Conservation (phyloP, 2,797 vertebrate genomes). For the Pampus argenteus region DNA sequence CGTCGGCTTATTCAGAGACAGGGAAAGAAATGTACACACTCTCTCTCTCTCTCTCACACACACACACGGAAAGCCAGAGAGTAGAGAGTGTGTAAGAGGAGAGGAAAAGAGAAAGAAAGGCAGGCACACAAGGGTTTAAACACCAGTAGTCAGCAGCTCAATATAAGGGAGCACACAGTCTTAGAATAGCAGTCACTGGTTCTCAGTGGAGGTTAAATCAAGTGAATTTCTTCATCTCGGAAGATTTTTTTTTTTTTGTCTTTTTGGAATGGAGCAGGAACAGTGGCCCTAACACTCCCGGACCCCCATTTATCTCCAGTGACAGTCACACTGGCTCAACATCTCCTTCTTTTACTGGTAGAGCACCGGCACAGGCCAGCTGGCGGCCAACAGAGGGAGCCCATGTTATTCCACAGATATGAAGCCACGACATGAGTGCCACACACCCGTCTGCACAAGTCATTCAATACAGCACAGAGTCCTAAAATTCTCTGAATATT, state of each 20-base stretch:
- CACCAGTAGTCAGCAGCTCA: slow-evolving; percentile 52
- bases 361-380: neutral
- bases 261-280: slow-evolving; percentile 24
- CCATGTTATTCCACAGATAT: slow-evolving; percentile 72
- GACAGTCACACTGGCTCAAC: slow-evolving; percentile 50
- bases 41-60: slow-evolving; percentile 24
- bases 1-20: slow-evolving; percentile 60
- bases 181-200: slow-evolving; percentile 51
- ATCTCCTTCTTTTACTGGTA: neutral
- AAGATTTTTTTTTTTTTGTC: slow-evolving; percentile 39
- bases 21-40: slow-evolving; percentile 50
- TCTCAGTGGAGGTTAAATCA: slow-evolving; percentile 68
- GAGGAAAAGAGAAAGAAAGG: slow-evolving; percentile 44
- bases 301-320: slow-evolving; percentile 61
- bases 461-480: neutral
- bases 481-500: neutral
- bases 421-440: neutral
- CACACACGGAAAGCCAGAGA: slow-evolving; percentile 32
- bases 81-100: slow-evolving; percentile 41
- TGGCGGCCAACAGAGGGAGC: slow-evolving; percentile 83
- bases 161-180: slow-evolving; percentile 53
- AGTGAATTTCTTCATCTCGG: slow-evolving; percentile 68
- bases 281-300: slow-evolving; percentile 49
- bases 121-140: slow-evolving; percentile 54
- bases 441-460: neutral